phyloP scores from a whole-genome alignment of 2,888 invertebrate genomes.

The Prosopocoilus inquinatus region DNA sequence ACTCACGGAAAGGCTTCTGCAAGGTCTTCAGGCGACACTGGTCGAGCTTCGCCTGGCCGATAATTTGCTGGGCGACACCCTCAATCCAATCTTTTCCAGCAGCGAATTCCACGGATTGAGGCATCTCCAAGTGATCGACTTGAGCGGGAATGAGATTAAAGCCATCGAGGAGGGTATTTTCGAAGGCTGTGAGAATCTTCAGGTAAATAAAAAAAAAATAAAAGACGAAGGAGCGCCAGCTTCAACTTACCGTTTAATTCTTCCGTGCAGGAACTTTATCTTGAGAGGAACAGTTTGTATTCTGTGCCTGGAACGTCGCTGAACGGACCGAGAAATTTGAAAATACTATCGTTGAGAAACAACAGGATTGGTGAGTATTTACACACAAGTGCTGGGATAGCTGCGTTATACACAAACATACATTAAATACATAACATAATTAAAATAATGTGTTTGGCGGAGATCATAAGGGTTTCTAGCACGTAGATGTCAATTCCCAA shows the following conservation, averaged over 20 bases:
- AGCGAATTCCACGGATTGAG: slow-evolving; percentile 78
- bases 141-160: slow-evolving; percentile 77
- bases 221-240: neutral
- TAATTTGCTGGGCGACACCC: slow-evolving; percentile 84
- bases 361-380: slow-evolving; percentile 75
- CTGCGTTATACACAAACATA: too few species aligned
- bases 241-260: neutral
- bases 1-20: slow-evolving; percentile 73
- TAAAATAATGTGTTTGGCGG: too few species aligned
- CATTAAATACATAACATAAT: too few species aligned
- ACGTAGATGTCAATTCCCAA: too few species aligned
- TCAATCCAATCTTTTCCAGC: slow-evolving; percentile 88
- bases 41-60: slow-evolving; percentile 71
- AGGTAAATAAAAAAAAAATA: slow-evolving; percentile 52
- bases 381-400: too few species aligned
- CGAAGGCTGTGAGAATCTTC: slow-evolving; percentile 75
- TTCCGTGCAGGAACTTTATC: slow-evolving; percentile 65
- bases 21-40: slow-evolving; percentile 64
- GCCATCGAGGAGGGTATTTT: slow-evolving; percentile 84
- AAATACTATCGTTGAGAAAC: slow-evolving; percentile 69
- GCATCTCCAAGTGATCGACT: slow-evolving; percentile 70
- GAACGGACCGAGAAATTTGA: slow-evolving; percentile 75
- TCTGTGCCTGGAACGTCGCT: slow-evolving; percentile 75
- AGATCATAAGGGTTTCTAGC: too few species aligned
- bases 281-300: slow-evolving; percentile 78